phyloP scores from a whole-genome alignment of 2,888 invertebrate genomes.

The Rhorus exstirpatorius region DNA sequence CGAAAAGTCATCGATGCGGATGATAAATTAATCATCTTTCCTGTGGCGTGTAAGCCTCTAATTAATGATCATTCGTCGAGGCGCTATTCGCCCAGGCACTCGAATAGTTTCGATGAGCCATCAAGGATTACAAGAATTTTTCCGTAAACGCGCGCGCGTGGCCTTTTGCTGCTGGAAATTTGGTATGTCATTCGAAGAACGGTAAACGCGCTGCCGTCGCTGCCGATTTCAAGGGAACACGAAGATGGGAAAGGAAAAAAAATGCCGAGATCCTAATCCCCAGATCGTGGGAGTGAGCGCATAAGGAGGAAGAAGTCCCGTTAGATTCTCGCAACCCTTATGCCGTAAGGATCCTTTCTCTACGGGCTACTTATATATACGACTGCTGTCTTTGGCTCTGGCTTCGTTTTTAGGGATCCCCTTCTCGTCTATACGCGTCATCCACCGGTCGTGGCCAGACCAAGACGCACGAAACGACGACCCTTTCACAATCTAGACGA shows the following conservation, averaged over 20 bases:
- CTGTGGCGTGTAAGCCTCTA: slow-evolving; percentile 36
- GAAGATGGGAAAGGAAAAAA: slow-evolving; percentile 64
- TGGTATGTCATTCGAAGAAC: slow-evolving; percentile 61
- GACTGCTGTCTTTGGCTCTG: slow-evolving; percentile 58
- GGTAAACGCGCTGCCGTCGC: slow-evolving; percentile 69
- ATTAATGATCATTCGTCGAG: slow-evolving; percentile 51
- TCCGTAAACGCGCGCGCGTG: slow-evolving; percentile 10
- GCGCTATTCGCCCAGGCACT: not conserved
- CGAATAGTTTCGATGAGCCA: slow-evolving; percentile 38
- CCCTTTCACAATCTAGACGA: slow-evolving; percentile 55
- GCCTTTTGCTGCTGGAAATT: slow-evolving; percentile 43
- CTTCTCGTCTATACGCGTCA: slow-evolving; percentile 48
- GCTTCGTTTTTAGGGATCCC: slow-evolving; percentile 59
- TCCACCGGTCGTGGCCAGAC: slow-evolving; percentile 40
- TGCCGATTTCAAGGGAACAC: slow-evolving; percentile 66
- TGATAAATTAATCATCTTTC: slow-evolving; percentile 38
- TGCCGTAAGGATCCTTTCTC: slow-evolving; percentile 58
- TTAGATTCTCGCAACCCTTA: slow-evolving; percentile 75
- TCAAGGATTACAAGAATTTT: slow-evolving; percentile 48
- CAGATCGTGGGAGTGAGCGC: slow-evolving; percentile 76
- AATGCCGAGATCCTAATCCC: slow-evolving; percentile 75
- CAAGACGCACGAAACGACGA: slow-evolving; percentile 62
- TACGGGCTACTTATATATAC: slow-evolving; percentile 44
- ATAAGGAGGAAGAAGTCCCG: slow-evolving; percentile 71
- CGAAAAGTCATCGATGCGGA: not conserved